phyloP scores from a whole-genome alignment of 2,888 invertebrate genomes.

The Euzophera pinguis region DNA sequence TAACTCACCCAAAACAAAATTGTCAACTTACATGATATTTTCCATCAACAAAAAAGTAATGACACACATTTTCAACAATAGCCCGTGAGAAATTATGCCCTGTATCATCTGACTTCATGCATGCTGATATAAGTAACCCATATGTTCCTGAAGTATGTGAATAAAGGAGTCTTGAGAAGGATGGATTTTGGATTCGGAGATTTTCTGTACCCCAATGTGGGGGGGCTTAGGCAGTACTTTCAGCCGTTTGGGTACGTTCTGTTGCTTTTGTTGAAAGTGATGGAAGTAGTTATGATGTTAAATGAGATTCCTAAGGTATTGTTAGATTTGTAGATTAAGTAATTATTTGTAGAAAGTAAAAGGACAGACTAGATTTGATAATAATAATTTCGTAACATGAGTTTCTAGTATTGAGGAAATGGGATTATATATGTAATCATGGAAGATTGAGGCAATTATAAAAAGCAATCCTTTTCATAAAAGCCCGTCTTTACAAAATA shows the following conservation, averaged over 20 bases:
- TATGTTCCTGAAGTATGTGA: slow-evolving; percentile 44
- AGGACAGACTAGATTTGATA: no score
- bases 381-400: no score
- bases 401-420: no score
- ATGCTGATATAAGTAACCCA: slow-evolving; percentile 33
- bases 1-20: slow-evolving; percentile 56
- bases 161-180: slow-evolving; percentile 38
- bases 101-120: slow-evolving; percentile 43
- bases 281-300: not conserved
- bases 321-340: no score
- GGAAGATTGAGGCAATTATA: no score
- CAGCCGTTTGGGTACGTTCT: slow-evolving; percentile 56
- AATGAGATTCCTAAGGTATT: no score
- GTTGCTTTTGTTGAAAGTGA: not conserved
- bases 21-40: slow-evolving; percentile 59
- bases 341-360: no score
- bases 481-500: no score
- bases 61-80: slow-evolving; percentile 44
- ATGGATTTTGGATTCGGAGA: slow-evolving; percentile 74
- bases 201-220: slow-evolving; percentile 59
- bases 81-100: slow-evolving; percentile 52
- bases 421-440: no score
- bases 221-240: slow-evolving; percentile 56
- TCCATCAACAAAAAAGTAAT: slow-evolving; percentile 45
- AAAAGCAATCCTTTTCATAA: no score